phyloP scores from a whole-genome alignment of 2,113 vertebrate species.

The Eulemur rufifrons region DNA sequence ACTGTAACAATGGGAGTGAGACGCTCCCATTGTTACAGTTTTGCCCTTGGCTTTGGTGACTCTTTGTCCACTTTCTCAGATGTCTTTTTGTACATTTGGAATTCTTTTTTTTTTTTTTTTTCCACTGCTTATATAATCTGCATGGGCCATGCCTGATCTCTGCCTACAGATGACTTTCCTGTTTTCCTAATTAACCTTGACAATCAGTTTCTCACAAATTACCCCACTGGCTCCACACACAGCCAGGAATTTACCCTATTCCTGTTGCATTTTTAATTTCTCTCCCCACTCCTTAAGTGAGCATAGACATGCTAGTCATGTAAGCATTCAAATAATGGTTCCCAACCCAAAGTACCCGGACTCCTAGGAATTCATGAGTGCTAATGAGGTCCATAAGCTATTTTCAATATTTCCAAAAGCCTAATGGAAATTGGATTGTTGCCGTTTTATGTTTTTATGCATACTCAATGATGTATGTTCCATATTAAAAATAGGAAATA shows the following conservation, averaged over 20 bases:
- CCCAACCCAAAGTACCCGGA: background rate
- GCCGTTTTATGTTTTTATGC: constrained; percentile 30
- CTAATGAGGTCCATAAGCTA: constrained; percentile 17
- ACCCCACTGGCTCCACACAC: background rate
- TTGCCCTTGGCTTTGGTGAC: background rate
- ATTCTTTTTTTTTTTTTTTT: background rate
- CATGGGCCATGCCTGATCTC: background rate
- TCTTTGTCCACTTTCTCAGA: background rate
- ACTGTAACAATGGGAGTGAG: too few relatives aligned
- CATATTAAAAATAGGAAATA: constrained; percentile 59
- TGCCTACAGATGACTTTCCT: background rate
- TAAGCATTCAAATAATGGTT: background rate
- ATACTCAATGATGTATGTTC: background rate
- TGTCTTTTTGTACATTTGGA: background rate
- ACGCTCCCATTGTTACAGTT: background rate
- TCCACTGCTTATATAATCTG: background rate
- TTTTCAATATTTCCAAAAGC: constrained; percentile 54
- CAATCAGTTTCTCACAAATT: background rate
- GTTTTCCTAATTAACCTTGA: background rate
- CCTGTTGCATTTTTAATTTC: background rate
- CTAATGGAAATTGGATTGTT: constrained; percentile 34
- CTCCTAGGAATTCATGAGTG: background rate
- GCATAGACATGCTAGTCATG: background rate
- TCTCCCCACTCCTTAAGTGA: background rate
- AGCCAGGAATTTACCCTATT: background rate